Evolutionary conservation across 2,113 vertebrate genomes (phyloP).

Genomic region (Rhinolophus ferrumequinum): DNA sequence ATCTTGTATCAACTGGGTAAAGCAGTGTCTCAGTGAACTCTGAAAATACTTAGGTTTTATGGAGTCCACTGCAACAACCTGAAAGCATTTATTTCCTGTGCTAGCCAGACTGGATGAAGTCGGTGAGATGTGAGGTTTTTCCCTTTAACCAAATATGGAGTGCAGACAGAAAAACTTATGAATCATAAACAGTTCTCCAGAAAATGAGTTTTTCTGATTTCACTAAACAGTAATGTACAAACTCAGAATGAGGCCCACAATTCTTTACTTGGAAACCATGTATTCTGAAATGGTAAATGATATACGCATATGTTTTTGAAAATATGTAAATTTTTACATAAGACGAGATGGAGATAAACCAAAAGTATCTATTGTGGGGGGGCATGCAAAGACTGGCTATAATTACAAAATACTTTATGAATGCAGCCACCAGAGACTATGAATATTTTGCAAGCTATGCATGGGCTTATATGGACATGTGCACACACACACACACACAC

Average conservation of each 20-base stretch:
- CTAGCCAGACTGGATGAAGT: background rate
- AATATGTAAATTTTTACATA: constrained; percentile 8
- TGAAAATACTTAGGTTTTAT: constrained; percentile 49
- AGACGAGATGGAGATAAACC: background rate
- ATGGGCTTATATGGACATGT: no score
- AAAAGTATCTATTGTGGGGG: background rate
- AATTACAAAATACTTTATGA: background rate
- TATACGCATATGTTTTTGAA: background rate
- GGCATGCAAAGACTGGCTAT: background rate
- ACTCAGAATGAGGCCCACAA: background rate
- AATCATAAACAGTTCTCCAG: background rate
- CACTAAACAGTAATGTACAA: background rate
- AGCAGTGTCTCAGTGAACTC: constrained; percentile 41
- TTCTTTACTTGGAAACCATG: background rate
- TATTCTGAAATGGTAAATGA: background rate
- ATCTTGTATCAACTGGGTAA: constrained; percentile 44
- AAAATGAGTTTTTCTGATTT: constrained; percentile 11
- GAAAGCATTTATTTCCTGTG: constrained; percentile 28
- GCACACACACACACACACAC: background rate
- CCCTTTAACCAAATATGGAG: constrained; percentile 26
- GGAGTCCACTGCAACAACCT: background rate
- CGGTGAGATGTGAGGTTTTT: background rate
- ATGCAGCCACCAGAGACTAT: background rate
- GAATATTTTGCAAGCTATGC: background rate
- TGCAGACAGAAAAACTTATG: background rate